Evolutionary conservation across 1,140 invertebrate genomes (phyloP).

Genomic region (Argopecten irradians): DNA sequence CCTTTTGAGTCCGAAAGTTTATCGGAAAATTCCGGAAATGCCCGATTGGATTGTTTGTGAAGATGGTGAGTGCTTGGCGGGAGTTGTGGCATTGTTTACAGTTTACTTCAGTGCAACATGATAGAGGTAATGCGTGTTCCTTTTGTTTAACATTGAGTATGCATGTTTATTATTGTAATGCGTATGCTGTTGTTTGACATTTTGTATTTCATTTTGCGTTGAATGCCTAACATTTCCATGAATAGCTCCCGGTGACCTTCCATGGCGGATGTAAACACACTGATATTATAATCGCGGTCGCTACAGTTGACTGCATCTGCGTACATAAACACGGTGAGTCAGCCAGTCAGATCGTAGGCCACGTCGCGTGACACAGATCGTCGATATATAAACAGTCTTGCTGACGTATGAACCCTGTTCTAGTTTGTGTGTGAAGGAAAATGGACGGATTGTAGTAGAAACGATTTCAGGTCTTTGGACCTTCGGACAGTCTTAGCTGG

Average conservation of each 20-base stretch:
- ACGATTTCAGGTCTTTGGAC: conserved; percentile 44
- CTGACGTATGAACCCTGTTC: conserved; percentile 48
- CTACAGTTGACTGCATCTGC: conserved; percentile 30
- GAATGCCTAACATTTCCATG: not conserved
- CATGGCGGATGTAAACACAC: conserved; percentile 54
- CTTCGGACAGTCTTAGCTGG: conserved; percentile 36
- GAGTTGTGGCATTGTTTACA: not conserved
- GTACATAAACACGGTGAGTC: conserved; percentile 51
- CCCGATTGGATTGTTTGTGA: conserved; percentile 40
- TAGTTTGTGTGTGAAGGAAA: conserved; percentile 42
- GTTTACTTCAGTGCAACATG: conserved; percentile 37
- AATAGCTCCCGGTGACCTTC: conserved; percentile 27
- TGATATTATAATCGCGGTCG: conserved; percentile 11
- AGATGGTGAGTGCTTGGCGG: conserved; percentile 40
- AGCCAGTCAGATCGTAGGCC: conserved; percentile 48
- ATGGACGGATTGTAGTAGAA: conserved; percentile 53
- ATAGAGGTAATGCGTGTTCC: conserved; percentile 40
- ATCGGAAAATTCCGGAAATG: conserved; percentile 24
- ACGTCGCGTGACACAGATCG: conserved; percentile 37
- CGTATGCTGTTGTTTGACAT: not conserved
- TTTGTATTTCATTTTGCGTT: conserved; percentile 13
- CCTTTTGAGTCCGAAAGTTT: too few species aligned
- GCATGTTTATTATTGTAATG: not conserved
- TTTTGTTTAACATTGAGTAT: not conserved
- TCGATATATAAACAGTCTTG: conserved; percentile 48